These are phyloP conservation scores for Pipistrellus nathusii DNA, from an alignment of 2,797 vertebrate species.

Conservation along the genomic window DNA sequence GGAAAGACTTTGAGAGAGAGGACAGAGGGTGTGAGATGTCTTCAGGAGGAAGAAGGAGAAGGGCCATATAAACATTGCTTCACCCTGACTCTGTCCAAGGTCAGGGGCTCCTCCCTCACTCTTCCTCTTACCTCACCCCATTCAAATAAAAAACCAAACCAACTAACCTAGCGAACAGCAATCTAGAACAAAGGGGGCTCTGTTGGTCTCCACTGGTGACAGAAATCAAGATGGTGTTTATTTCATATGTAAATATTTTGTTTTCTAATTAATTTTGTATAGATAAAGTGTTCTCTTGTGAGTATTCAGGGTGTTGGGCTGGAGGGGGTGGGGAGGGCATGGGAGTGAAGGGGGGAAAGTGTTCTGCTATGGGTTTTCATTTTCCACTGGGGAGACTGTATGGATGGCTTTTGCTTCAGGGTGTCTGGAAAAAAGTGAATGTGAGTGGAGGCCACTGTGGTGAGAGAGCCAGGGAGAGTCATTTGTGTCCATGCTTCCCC, in stretches of 20 bases:
- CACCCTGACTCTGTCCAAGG: slow-evolving; percentile 58
- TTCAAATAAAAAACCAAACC: slow-evolving; percentile 83
- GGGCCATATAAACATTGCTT: slow-evolving; percentile 79
- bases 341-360: slow-evolving; percentile 81
- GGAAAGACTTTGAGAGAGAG: slow-evolving; percentile 78
- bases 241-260: slow-evolving; percentile 91
- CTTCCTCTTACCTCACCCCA: slow-evolving; percentile 85
- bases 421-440: slow-evolving; percentile 84
- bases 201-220: slow-evolving; percentile 81
- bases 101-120: slow-evolving; percentile 78
- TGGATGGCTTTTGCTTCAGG: slow-evolving; percentile 83
- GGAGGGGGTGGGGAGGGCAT: slow-evolving; percentile 83
- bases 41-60: slow-evolving; percentile 80
- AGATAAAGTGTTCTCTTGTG: slow-evolving; percentile 90
- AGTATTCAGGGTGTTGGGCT: slow-evolving; percentile 88
- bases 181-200: slow-evolving; percentile 87
- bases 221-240: slow-evolving; percentile 87
- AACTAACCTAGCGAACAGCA: slow-evolving; percentile 88
- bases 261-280: slow-evolving; percentile 91
- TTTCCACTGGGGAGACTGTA: slow-evolving; percentile 79
- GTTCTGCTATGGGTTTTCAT: slow-evolving; percentile 82
- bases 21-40: slow-evolving; percentile 78
- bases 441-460: slow-evolving; percentile 82
- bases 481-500: slow-evolving; percentile 72
- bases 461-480: slow-evolving; percentile 79